phyloP scores from a whole-genome alignment of 1,140 invertebrate species.

The Drosophila gunungcola region DNA sequence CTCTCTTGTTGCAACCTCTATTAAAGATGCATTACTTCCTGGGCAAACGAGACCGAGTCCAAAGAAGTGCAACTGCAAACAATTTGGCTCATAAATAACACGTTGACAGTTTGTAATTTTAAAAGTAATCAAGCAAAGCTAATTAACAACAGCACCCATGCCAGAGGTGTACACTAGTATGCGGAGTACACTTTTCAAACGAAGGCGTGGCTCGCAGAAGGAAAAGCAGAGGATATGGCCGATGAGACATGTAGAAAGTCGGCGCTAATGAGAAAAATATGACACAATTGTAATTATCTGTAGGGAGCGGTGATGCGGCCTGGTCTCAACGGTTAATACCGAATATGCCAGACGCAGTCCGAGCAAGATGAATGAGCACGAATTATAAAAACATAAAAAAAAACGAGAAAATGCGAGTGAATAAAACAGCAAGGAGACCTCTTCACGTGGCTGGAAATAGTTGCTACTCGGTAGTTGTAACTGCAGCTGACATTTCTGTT shows the following conservation, averaged over 20 bases:
- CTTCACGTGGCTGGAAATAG: conserved; percentile 58
- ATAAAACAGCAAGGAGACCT: conserved; percentile 40
- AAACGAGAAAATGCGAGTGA: conserved; percentile 27
- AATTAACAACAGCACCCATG: conserved; percentile 65
- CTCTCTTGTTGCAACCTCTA: conserved; percentile 15
- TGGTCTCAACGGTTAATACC: conserved; percentile 67
- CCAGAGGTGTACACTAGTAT: conserved; percentile 36
- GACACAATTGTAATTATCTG: conserved; percentile 82
- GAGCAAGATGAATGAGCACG: conserved; percentile 81
- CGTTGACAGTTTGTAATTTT: conserved; percentile 81
- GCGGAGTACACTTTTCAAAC: conserved; percentile 31
- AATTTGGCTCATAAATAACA: conserved; percentile 71
- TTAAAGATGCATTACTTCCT: conserved; percentile 50
- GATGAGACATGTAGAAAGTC: conserved; percentile 60
- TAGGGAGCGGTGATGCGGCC: conserved; percentile 43
- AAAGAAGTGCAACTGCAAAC: conserved; percentile 50
- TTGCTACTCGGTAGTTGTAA: conserved; percentile 64
- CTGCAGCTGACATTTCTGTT: conserved; percentile 82
- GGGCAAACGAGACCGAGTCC: not conserved
- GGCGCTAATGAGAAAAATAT: conserved; percentile 81
- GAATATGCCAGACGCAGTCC: conserved; percentile 62
- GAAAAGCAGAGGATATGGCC: conserved; percentile 4
- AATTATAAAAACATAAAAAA: conserved; percentile 81
- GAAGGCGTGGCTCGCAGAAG: conserved; percentile 36
- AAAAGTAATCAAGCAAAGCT: conserved; percentile 80